A percentile compares a stretch with the other conserved stretches of the same genome.
Conservation (phyloP, 2,113 vertebrate species). For the Emberiza fucata region DNA sequence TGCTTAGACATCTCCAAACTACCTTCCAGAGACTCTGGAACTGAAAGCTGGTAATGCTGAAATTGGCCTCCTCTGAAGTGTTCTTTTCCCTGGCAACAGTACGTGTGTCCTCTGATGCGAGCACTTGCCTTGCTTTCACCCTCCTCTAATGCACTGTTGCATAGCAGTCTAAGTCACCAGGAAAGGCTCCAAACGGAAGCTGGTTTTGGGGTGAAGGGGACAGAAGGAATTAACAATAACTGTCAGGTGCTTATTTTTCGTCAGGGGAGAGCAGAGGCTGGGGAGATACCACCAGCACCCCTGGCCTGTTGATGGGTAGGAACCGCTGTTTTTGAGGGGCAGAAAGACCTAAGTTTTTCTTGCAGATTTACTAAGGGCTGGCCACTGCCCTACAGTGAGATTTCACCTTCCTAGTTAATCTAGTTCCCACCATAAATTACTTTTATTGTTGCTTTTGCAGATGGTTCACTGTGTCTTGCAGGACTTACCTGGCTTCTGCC, state of each 20-base stretch:
- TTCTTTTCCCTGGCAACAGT: background rate
- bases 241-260: background rate
- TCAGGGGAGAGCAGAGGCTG: background rate
- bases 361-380: background rate
- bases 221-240: background rate
- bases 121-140: background rate
- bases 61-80: rapidly evolving
- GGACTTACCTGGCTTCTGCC: rapidly evolving
- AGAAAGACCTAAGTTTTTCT: background rate
- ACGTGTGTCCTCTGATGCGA: background rate
- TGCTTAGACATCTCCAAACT: background rate
- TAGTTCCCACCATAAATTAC: background rate
- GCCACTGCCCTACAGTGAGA: background rate
- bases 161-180: background rate
- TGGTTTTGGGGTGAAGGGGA: background rate
- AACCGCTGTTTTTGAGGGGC: rapidly evolving
- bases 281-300: background rate
- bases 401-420: background rate
- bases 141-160: background rate
- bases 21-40: background rate
- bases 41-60: background rate
- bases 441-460: background rate
- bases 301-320: rapidly evolving
- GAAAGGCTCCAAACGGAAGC: background rate
- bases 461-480: background rate